Evolutionary conservation across 2,888 invertebrate species (phyloP), one percentile per base, ranked within the genome.

Genomic region (Drosophila lutescens): DNA sequence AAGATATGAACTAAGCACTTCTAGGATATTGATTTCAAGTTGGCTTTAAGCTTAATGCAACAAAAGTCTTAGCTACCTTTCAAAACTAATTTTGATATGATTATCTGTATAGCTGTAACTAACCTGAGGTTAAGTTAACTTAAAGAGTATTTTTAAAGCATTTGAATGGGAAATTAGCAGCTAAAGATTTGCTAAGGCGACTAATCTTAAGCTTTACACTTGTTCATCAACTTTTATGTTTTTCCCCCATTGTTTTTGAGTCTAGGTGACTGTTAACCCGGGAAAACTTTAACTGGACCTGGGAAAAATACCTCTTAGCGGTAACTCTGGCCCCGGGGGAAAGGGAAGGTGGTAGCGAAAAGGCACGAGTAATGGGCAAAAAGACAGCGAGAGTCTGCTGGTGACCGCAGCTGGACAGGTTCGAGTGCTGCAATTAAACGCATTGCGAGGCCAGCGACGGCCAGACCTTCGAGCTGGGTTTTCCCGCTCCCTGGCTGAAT

Each of bases 391-490:
- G 72, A 56, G 67, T 46, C 54, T 54, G 32, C n/a, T 34, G 46
- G 36, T 53, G 56, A 74, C 61, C 87, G 68, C 83, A 84, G 80
- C 72, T 86, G 88, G 63, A 72, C 56, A 53, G 63, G 54, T 53
- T 72, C 71, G 69, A 82, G 77, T 75, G 82, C 66, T 70, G 81
- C 83, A 84, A 84, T 87, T 85, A 88, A 86, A 80, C 77, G 72
- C 77, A 76, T 75, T 73, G 61, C 74, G 67, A 49, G 50, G 49
- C 38, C 44, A n/a, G 2, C 38, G n/a, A 43, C 32, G 15, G 8
- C 40, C 23, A 23, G 23, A 49, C 60, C 70, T 41, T 36, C 49
- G 17, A 15, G 5, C 9, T 23, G 59, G 7, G 41, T n/a, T 34
- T 34, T 15, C 40, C 38, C 34, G n/a, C 41, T 47, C 32, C 12